Conservation (phyloP, 1,140 invertebrate genomes). For the Ips typographus region DNA sequence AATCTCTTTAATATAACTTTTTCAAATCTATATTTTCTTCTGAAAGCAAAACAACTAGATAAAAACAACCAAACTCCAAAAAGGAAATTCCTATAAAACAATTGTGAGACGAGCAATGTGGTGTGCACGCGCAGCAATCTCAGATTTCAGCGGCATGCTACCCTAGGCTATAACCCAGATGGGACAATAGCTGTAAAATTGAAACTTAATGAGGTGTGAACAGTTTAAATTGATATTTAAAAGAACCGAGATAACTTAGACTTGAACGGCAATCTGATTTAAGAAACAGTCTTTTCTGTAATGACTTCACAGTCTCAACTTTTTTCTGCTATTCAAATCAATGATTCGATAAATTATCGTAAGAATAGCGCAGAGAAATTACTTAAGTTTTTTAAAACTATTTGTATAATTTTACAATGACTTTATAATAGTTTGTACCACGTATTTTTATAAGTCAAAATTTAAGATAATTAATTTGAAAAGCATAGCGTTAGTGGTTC, state of each 20-base stretch:
- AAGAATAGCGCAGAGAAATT: no score
- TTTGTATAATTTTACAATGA: no score
- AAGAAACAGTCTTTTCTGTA: conserved; percentile 51
- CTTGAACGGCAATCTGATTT: conserved; percentile 52
- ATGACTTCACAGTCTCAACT: conserved; percentile 45
- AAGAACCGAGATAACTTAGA: conserved; percentile 53
- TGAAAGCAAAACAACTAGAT: conserved; percentile 1
- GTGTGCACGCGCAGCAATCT: conserved; percentile 43
- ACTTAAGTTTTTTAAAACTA: no score
- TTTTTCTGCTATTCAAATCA: conserved; percentile 49
- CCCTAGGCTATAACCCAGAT: conserved; percentile 52
- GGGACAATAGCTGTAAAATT: conserved; percentile 55
- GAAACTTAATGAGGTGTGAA: conserved; percentile 54
- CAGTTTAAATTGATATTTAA: conserved; percentile 55
- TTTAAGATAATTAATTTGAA: no score
- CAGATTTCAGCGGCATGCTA: conserved; percentile 50
- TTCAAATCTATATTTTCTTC: conserved; percentile 20
- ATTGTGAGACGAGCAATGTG: conserved; percentile 36
- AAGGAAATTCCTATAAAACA: conserved; percentile 36
- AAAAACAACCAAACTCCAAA: conserved; percentile 15
- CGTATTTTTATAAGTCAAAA: no score
- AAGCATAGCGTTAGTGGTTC: no score
- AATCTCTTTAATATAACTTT: no score
- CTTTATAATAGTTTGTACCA: no score
- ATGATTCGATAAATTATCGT: conserved; percentile 50